phyloP scores from a whole-genome alignment of 2,113 vertebrate species.

The Calidris pugnax region DNA sequence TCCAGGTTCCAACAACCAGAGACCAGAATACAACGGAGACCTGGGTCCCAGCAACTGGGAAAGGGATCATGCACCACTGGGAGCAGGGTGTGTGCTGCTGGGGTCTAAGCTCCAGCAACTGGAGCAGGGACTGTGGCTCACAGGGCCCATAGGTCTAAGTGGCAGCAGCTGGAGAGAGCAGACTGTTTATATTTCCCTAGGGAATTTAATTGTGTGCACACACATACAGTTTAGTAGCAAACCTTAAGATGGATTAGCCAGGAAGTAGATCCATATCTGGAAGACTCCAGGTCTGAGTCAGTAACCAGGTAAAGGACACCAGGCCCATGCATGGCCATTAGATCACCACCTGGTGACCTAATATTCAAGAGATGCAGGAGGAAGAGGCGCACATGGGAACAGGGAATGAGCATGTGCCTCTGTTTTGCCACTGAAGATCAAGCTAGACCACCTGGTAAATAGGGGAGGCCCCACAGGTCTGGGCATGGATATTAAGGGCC shows the following conservation, averaged over 20 bases:
- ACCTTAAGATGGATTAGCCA: background rate
- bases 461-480: background rate
- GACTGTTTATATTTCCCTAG: background rate
- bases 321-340: rapidly evolving
- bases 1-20: background rate
- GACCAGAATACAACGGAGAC: background rate
- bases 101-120: background rate
- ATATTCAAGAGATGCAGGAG: background rate
- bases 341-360: background rate
- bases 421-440: background rate
- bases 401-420: background rate
- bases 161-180: background rate
- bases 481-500: background rate
- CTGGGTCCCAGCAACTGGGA: background rate
- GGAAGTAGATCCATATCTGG: background rate
- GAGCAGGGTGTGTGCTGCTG: background rate
- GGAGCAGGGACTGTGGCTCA: background rate
- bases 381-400: background rate
- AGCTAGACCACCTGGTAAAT: background rate
- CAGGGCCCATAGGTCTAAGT: background rate
- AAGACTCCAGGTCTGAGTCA: background rate
- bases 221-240: background rate
- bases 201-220: background rate
- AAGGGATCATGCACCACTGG: background rate
- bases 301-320: background rate